Evolutionary conservation across 2,888 invertebrate genomes (phyloP).

Genomic region (Limenitis camilla): DNA sequence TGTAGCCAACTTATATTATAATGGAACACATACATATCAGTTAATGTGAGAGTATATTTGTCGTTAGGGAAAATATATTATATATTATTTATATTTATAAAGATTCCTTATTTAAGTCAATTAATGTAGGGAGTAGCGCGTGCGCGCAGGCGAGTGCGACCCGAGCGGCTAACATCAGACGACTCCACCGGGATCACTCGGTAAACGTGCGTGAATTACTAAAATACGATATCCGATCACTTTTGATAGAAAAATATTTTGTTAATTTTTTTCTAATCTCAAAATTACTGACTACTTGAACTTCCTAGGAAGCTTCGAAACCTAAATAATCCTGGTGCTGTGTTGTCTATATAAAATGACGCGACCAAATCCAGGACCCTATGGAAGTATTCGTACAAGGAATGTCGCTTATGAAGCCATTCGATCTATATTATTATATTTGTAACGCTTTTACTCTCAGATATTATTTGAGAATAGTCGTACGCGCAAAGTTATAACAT

Average conservation of each 20-base stretch:
- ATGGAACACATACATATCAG: conserved; percentile 66
- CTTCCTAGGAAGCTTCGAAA: no score
- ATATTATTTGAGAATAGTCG: conserved; percentile 2
- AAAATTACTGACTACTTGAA: no score
- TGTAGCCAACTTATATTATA: conserved; percentile 37
- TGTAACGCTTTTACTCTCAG: not conserved
- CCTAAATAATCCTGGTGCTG: no score
- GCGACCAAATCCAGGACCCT: not conserved
- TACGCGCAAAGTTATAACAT: conserved; percentile 1
- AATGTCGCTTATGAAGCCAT: not conserved
- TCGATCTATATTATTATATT: not conserved
- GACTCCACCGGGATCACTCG: no score
- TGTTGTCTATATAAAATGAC: not conserved
- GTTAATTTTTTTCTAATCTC: no score
- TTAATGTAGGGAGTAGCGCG: conserved; percentile 49
- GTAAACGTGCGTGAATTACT: no score
- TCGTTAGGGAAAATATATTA: conserved; percentile 44
- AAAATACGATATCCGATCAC: no score
- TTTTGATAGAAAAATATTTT: no score
- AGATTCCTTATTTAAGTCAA: conserved; percentile 74
- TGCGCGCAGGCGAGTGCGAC: conserved; percentile 11
- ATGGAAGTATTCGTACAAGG: not conserved
- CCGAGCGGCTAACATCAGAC: not conserved
- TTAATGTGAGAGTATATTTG: conserved; percentile 46
- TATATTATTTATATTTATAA: conserved; percentile 45